Conservation (phyloP, 2,113 vertebrate species). For the Henicopernis longicauda region DNA sequence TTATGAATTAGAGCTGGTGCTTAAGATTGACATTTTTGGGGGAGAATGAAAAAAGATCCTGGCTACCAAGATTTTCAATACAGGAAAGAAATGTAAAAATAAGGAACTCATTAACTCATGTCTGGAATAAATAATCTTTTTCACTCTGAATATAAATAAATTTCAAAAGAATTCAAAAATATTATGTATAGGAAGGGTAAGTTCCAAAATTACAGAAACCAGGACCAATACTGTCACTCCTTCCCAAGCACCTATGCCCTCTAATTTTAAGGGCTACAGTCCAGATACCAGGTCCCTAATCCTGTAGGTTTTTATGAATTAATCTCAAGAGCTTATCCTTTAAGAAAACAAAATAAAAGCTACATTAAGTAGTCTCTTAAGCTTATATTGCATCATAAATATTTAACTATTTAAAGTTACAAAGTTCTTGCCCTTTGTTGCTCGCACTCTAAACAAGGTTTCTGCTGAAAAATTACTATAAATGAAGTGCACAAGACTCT, state of each 20-base stretch:
- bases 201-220: not conserved
- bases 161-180: conserved; percentile 16
- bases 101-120: not conserved
- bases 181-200: not conserved
- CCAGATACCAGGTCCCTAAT: not conserved
- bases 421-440: not conserved
- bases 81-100: not conserved
- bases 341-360: not conserved
- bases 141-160: not conserved
- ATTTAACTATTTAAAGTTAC: not conserved
- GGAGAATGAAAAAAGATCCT: not conserved
- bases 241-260: not conserved
- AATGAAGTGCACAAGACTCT: not conserved
- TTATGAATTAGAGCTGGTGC: not conserved
- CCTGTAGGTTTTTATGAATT: not conserved
- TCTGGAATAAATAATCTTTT: conserved; percentile 5
- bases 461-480: not conserved
- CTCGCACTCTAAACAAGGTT: not conserved
- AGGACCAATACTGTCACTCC: not conserved
- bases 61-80: not conserved
- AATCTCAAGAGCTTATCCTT: not conserved
- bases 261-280: not conserved
- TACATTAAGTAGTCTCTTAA: not conserved
- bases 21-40: not conserved
- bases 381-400: not conserved